Evolutionary conservation across 1,140 invertebrate species (phyloP).

Genomic region (Magallana angulata): DNA sequence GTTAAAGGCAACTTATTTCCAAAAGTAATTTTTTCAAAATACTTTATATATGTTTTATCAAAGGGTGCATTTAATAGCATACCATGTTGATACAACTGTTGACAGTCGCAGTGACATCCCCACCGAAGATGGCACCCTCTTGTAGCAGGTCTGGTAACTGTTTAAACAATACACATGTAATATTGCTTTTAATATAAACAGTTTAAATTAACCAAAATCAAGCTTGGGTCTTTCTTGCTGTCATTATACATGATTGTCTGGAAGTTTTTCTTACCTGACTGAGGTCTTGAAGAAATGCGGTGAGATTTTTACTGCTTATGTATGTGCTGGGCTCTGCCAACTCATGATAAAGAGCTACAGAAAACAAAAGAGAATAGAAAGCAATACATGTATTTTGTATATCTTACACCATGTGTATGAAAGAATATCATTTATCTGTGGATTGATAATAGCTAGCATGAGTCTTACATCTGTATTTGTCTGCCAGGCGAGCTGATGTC

Average conservation of each 20-base stretch:
- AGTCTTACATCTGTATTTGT: slow-evolving; percentile 82
- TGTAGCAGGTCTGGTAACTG: slow-evolving; percentile 96
- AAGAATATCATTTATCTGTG: no score
- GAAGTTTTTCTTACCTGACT: slow-evolving; percentile 66
- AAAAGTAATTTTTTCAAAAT: no score
- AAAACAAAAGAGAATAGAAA: background rate
- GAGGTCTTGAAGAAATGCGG: slow-evolving; percentile 80
- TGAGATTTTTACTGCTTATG: slow-evolving; percentile 82
- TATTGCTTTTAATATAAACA: no score
- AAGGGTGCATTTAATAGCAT: slow-evolving; percentile 18
- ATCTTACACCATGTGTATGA: no score
- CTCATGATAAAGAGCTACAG: slow-evolving; percentile 82
- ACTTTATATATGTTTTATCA: no score
- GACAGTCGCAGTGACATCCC: slow-evolving; percentile 98
- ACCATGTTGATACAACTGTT: slow-evolving; percentile 90
- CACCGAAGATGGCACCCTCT: slow-evolving; percentile 97
- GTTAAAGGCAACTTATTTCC: no score
- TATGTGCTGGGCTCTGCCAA: slow-evolving; percentile 85
- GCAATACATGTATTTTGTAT: no score
- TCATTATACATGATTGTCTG: background rate
- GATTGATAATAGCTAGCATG: background rate
- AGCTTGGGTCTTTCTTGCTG: background rate
- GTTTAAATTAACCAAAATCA: background rate
- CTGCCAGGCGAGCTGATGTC: slow-evolving; percentile 82
- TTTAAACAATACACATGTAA: slow-evolving; percentile 76